phyloP scores from a whole-genome alignment of 2,113 vertebrate genomes.

The Sterna hirundo region DNA sequence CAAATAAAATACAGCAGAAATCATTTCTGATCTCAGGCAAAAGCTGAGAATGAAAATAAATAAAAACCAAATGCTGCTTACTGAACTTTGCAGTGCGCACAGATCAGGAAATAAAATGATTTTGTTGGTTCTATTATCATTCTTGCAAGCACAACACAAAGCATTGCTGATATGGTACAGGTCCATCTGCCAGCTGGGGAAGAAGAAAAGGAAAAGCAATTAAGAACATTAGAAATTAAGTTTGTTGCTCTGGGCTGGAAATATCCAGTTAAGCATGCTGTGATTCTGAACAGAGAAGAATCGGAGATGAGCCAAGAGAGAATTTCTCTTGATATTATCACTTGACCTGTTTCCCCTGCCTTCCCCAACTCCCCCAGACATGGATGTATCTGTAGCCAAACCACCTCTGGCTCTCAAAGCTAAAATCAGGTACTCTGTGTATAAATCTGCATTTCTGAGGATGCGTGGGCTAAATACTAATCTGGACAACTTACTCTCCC shows the following conservation, averaged over 20 bases:
- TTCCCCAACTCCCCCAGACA: neutral
- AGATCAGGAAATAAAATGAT: conserved; percentile 17
- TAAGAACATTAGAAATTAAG: conserved; percentile 45
- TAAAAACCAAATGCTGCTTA: neutral
- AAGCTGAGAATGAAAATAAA: neutral
- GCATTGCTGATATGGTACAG: neutral
- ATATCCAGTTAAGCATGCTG: neutral
- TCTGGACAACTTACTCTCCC: neutral
- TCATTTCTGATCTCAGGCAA: neutral
- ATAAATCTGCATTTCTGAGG: neutral
- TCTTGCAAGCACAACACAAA: conserved; percentile 18
- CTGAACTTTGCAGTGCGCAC: neutral
- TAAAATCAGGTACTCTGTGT: neutral
- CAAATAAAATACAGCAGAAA: conserved; percentile 6
- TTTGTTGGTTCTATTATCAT: conserved; percentile 2
- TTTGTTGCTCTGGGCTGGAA: conserved; percentile 32
- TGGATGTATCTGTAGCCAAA: neutral
- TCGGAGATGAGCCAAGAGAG: neutral
- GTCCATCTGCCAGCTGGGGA: conserved; percentile 6
- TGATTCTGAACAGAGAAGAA: conserved; percentile 10
- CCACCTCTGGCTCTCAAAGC: neutral
- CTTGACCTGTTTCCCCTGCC: neutral
- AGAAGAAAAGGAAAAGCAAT: conserved; percentile 60
- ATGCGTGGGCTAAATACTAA: neutral
- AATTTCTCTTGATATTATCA: neutral